A percentile compares a stretch with the other conserved stretches of the same genome.
Conservation (phyloP, 2,113 vertebrate genomes). For the Oenanthe oenanthe region DNA sequence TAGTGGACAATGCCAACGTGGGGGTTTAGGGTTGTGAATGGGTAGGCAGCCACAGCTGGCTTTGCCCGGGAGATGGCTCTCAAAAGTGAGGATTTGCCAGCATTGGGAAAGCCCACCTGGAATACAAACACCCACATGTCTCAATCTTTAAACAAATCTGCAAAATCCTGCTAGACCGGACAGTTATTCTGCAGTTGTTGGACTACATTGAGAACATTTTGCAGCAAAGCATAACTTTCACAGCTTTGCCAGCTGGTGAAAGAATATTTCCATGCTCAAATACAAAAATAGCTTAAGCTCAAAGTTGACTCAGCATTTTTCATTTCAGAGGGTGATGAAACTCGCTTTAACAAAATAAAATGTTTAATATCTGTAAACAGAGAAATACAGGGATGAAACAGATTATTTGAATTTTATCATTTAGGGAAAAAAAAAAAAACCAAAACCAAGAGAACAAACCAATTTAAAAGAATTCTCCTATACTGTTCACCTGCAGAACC, state of each 20-base stretch:
- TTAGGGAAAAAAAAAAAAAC: no score
- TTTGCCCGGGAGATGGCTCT: conserved; percentile 90
- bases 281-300: neutral
- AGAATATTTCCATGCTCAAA: neutral
- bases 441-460: neutral
- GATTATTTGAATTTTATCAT: neutral
- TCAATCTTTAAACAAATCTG: neutral
- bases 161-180: neutral
- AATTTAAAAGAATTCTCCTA: neutral
- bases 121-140: neutral
- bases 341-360: neutral
- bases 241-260: neutral
- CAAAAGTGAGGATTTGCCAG: conserved; percentile 92
- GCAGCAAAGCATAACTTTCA: neutral
- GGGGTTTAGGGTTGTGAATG: conserved; percentile 94
- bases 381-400: neutral
- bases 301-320: neutral
- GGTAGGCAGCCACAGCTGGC: conserved; percentile 92
- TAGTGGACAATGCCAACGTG: conserved; percentile 90
- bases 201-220: neutral
- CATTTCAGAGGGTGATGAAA: neutral
- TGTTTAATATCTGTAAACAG: neutral
- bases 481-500: neutral
- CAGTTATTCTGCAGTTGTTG: neutral
- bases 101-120: conserved; percentile 96